Base-by-base conservation (phyloP, 2,797 vertebrate species). In the Diplodus puntazzo region DNA sequence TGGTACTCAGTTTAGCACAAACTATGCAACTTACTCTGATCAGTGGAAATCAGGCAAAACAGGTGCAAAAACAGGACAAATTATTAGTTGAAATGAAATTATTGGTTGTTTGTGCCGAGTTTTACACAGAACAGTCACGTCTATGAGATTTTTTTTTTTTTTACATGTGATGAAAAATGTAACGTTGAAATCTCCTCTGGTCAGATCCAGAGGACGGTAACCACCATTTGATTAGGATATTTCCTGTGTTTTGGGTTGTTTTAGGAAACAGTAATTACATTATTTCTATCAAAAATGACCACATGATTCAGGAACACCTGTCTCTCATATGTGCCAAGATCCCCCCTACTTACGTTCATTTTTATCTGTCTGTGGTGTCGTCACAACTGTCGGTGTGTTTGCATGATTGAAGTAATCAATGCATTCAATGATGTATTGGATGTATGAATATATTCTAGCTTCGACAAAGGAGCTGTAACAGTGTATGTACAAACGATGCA, bases 371-470 rank as follows among this genome's bases (percentile, higher is more conserved):
- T 21, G 7, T 48, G 23, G 8, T 20, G 57, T 63, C 42, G 25
- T 59, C 54, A 67, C 13, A 83, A n/a, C 34, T 45, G 70, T 63
- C 10, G 20, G 30, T 17, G 50, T 60, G 62, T 67, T 59, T 48
- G 17, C 16, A n/a, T 34, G 30, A 34, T 34, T 34, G 30, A 34
- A 34, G 30, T 34, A 77, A 54, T 80, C 2, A 60, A 70, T 85
- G 77, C 86, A 84, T 87, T 91, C 82, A 74, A 45, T 60, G 11
- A 1, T 68, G 49, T n/a, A 48, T 78, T 85, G 82, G 66, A 84
- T 90, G 86, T 91, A 82, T 75, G 78, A 78, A 81, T 72, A 69
- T 87, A 62, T 85, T 88, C n/a, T 81, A 80, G 91, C 90, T 92
- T 92, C 78, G 65, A 79, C 77, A 60, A 54, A 50, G 87, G 84